phyloP scores from a whole-genome alignment of 2,888 invertebrate genomes.

The Leptinotarsa tumamoca region DNA sequence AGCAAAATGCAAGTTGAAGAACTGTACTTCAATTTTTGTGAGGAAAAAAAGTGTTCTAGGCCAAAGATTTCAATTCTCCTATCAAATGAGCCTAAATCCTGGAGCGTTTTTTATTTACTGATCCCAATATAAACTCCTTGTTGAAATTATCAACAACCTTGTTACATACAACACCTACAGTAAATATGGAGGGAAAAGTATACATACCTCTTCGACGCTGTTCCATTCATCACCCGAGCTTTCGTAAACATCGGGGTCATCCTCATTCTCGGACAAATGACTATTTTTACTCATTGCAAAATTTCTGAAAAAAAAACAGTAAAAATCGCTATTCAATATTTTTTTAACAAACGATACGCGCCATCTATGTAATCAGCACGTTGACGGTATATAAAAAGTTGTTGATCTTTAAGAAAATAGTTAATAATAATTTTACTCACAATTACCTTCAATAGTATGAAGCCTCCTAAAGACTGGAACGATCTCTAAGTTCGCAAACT shows the following conservation, averaged over 20 bases:
- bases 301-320: neutral
- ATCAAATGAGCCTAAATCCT: too few species aligned
- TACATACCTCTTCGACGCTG: conserved; percentile 42
- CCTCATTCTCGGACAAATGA: conserved; percentile 61
- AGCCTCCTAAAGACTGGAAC: too few species aligned
- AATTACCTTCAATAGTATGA: neutral
- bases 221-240: conserved; percentile 64
- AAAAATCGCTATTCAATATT: neutral
- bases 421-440: too few species aligned
- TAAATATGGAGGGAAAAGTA: conserved; percentile 23
- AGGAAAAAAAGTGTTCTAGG: too few species aligned
- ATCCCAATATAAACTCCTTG: neutral
- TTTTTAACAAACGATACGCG: conserved; percentile 15
- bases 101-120: too few species aligned
- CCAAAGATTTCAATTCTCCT: too few species aligned
- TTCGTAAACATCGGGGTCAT: conserved; percentile 62
- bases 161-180: neutral
- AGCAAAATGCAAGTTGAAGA: too few species aligned
- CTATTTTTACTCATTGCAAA: conserved; percentile 30
- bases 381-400: neutral
- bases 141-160: neutral
- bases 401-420: neutral
- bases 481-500: too few species aligned
- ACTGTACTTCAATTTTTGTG: too few species aligned
- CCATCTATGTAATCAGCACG: conserved; percentile 29